Conservation (phyloP, 2,888 invertebrate species). For the Rhagonycha fulva region DNA sequence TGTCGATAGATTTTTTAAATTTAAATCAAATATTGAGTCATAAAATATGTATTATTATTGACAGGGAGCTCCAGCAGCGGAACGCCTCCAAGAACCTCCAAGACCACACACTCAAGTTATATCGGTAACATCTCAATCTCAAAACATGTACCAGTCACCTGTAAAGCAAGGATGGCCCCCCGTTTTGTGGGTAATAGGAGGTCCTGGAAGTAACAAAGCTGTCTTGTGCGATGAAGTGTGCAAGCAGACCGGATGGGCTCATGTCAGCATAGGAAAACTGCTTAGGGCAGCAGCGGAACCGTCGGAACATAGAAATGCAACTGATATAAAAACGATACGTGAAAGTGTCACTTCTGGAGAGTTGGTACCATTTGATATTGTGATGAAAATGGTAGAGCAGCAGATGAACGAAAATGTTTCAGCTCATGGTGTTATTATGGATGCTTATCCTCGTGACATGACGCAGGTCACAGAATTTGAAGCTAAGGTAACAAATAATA, state of each 20-base stretch:
- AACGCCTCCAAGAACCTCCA: constrained; percentile 14
- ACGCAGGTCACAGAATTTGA: constrained; percentile 89
- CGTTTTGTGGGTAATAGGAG: constrained; percentile 68
- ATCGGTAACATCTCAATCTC: constrained; percentile 44
- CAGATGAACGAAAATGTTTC: constrained; percentile 65
- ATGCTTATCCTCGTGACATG: constrained; percentile 92
- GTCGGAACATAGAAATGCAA: constrained; percentile 50
- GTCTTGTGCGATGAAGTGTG: constrained; percentile 74
- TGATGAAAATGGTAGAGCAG: constrained; percentile 74
- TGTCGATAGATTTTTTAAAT: not conserved
- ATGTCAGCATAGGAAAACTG: constrained; percentile 78
- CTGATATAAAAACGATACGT: constrained; percentile 58
- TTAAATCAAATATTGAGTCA: not conserved
- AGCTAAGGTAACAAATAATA: constrained; percentile 68
- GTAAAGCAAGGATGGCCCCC: constrained; percentile 51
- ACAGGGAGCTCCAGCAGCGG: constrained; percentile 11
- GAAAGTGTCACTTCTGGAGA: constrained; percentile 79
- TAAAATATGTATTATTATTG: not conserved
- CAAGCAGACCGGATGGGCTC: constrained; percentile 74
- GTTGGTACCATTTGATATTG: constrained; percentile 77
- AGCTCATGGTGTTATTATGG: constrained; percentile 83
- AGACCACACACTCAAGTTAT: constrained; percentile 51
- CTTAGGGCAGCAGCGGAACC: constrained; percentile 74
- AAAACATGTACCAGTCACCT: constrained; percentile 43
- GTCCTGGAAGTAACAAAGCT: constrained; percentile 91